Conservation (phyloP, 1,140 invertebrate genomes). For the Drosophila pseudoananassae region DNA sequence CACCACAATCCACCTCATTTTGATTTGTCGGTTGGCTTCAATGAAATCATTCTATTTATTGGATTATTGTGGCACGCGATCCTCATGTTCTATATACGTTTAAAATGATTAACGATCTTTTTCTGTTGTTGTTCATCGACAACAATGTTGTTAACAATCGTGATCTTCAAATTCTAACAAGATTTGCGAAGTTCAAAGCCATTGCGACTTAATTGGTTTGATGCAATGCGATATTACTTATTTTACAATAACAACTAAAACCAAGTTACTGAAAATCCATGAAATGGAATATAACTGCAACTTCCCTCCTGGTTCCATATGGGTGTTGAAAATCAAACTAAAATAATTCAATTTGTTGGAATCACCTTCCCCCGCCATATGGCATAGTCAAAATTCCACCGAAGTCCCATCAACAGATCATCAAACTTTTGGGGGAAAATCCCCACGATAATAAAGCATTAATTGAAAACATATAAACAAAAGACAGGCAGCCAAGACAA, state of each 20-base stretch:
- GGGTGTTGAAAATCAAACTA: slow-evolving; percentile 41
- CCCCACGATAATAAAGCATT: slow-evolving; percentile 59
- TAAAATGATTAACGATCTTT: slow-evolving; percentile 18
- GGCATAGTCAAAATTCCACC: slow-evolving; percentile 36
- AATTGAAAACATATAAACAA: slow-evolving; percentile 64
- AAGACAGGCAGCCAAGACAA: slow-evolving; percentile 44
- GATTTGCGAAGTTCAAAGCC: not conserved
- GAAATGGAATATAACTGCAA: too few relatives aligned
- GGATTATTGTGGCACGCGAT: slow-evolving; percentile 41
- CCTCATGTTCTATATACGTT: slow-evolving; percentile 34
- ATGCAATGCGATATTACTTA: not conserved
- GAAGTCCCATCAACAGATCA: slow-evolving; percentile 59
- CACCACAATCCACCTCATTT: slow-evolving; percentile 52
- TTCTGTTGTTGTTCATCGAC: slow-evolving; percentile 14
- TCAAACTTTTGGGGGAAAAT: slow-evolving; percentile 29
- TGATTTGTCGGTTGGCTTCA: slow-evolving; percentile 6
- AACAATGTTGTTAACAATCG: slow-evolving; percentile 51
- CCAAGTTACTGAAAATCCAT: not conserved
- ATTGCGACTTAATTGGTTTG: not conserved
- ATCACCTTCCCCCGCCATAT: slow-evolving; percentile 33
- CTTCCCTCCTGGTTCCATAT: not conserved
- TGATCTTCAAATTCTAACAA: slow-evolving; percentile 7
- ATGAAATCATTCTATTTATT: slow-evolving; percentile 50
- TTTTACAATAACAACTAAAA: not conserved
- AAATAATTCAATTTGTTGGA: slow-evolving; percentile 50